Evolutionary conservation across 2,113 vertebrate species (phyloP), one percentile per base, ranked within the genome.

Genomic region (Dromiciops gliroides): DNA sequence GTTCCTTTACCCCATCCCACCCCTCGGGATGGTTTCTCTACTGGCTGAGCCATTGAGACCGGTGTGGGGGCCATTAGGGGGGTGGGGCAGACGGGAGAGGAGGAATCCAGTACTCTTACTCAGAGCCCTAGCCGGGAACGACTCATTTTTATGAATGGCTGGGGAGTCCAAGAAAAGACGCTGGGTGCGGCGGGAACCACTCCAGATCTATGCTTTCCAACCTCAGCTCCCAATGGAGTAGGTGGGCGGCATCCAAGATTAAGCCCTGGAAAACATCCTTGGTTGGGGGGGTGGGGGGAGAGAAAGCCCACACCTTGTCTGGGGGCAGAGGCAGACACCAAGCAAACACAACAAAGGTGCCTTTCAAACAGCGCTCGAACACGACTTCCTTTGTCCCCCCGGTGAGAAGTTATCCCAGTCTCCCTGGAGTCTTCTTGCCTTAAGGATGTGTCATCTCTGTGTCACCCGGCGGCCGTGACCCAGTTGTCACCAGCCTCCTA

Each of bases 311-410:
- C 31, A 5, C 49, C 51, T 51, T 25, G 16, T 48, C 88, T 83
- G 90, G 89, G 90, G 51, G 89, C 51, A 90, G 93, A 91, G 44
- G 48, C 51, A 50, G 51, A 60, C 52, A 31, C 50, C 53, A 48
- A 92, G 52, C 44, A 47, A 52, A 67, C 48, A 51, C 50, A 4
- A 90, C 89, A 92, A 89, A 93, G 91, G 2, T 28, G 48, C 56
- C 89, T 50, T 48, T 89, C 93, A 92, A 31, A 37, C 50, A 48
- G 51, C 50, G 52, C 50, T 6, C 0, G 24, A 94, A 90, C 31
- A 60, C 0, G 26, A 75, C 96, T 91, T 94, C 89, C 96, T 95
- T 75, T 90, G 95, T 95, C 90, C 50, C 50, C 60, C 47, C 11
- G 0, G 28, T 92, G 89, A 93, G 67, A 95, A 52, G 56, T 51